A percentile compares a stretch with the other conserved stretches of the same genome.
These are phyloP conservation scores for Tigriopus californicus DNA, from an alignment of 2,888 invertebrate genomes.

Conservation along the genomic window DNA sequence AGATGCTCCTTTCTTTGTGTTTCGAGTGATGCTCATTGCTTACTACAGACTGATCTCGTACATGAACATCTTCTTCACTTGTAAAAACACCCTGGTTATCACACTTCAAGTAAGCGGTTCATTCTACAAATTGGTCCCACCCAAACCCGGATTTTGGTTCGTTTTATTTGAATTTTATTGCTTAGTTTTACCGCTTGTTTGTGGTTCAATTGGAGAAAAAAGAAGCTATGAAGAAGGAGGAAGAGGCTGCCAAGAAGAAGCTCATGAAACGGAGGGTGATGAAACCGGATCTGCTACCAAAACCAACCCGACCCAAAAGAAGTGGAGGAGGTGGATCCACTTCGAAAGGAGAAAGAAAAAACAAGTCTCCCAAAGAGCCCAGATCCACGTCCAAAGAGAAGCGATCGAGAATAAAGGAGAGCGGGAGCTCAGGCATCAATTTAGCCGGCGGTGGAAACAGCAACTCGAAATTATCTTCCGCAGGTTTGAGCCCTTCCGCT, in stretches of 20 bases:
- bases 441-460: no score
- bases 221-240: constrained; percentile 20
- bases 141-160: neutral
- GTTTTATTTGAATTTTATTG: neutral
- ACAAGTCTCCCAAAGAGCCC: no score
- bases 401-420: no score
- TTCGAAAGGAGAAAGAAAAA: no score
- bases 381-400: no score
- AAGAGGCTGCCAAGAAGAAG: neutral
- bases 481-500: no score
- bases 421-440: no score
- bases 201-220: constrained; percentile 41
- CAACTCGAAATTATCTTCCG: no score
- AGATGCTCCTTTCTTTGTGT: constrained; percentile 70
- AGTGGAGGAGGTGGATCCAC: no score
- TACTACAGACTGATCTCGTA: constrained; percentile 76
- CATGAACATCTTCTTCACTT: constrained; percentile 90
- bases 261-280: no score
- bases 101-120: constrained; percentile 53
- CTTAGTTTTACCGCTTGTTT: constrained; percentile 41
- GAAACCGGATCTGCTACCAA: no score
- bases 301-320: no score
- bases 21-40: constrained; percentile 63
- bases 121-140: constrained; percentile 1
- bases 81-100: constrained; percentile 73